Base-by-base conservation (phyloP, 1,140 invertebrate genomes). In the Ruditapes philippinarum region DNA sequence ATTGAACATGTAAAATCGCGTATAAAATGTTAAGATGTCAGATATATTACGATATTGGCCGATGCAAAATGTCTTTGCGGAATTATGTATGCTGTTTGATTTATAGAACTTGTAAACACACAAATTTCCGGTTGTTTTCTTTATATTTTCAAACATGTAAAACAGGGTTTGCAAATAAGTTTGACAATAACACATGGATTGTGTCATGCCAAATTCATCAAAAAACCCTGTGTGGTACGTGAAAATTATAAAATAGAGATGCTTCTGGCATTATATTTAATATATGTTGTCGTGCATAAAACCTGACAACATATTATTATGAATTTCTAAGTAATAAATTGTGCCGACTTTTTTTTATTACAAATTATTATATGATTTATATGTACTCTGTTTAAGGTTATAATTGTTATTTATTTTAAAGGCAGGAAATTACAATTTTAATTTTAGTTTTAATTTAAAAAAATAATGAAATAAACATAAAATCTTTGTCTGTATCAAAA, bases 1-100 rank as follows among this genome's bases (percentile, higher is more conserved):
- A 45, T 83, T 83, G n/a, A 70, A 70, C 81, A 70, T 70, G 60
- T 83, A 83, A 83, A 83, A 42, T 70, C 60, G 38, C 62, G 31
- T 83, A 70, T 83, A 51, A 49, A 83, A 83, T 70, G 60, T 83
- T 49, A 33, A 65, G 33, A 49, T 45, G 65, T 45, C 81, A 70
- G 14, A 83, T 36, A 51, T 70, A 83, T 83, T 78, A 36, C 42
- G 25, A 31, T 78, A 57, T 38, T n/a, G 22, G 65, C n/a, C 38
- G 65, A 70, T 70, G 65, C 36, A 38, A 40, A 70, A 70, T 38
- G 65, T 70, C 65, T 38, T 70, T 17, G 65, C 33, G 36, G 65
- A 70, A 70, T 70, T 70, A 36, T 38, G 33, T 38, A 17, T 70
- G 14, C 19, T 70, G 33, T 70, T 36, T 70, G 65, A 70, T 70